Evolutionary conservation across 2,113 vertebrate genomes (phyloP), one percentile per base, ranked within the genome.

Genomic region (Scatophagus argus): DNA sequence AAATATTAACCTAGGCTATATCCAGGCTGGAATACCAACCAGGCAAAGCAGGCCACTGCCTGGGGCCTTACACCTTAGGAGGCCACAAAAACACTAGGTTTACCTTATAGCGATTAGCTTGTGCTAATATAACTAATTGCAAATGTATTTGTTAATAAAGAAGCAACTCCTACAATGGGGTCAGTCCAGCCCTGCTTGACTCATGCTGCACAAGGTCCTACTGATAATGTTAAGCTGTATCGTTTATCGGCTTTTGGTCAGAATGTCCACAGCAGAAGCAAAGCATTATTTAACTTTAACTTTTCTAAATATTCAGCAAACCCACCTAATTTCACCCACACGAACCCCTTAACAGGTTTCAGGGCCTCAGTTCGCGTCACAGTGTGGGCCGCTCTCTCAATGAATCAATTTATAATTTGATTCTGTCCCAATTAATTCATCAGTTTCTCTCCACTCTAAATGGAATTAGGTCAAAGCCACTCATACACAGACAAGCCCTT

Each of bases 391-490:
- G 2, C 73, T 62, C 64, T 79, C 84, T 79, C 66, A 13, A 73
- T 67, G 67, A 89, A 90, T 82, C 74, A 81, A 78, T 84, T 82
- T 77, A 80, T 89, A 88, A 90, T 88, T 89, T 51, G 36, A 88
- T 92, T 89, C 83, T 83, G 87, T 90, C 85, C 89, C 90, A 91
- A 91, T 91, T 91, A 91, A 88, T 88, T 91, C 77, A 84, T 88
- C 82, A 82, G 73, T 83, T 89, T 70, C 83, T 86, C 81, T 75
- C 70, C 77, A 87, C 84, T 93, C 73, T 41, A 76, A 84, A 87
- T 87, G 83, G 86, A 93, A 90, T 87, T 78, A 84, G 92, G 92
- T 93, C 91, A 92, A 84, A 91, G 73, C 69, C 81, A 80, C 83
- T 83, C 73, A 38, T 38, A 83, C 77, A 43, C 58, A 60, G 54